These are phyloP conservation scores for Ceratosolen fusciceps DNA, from an alignment of 1,140 invertebrate species.

Conservation along the genomic window DNA sequence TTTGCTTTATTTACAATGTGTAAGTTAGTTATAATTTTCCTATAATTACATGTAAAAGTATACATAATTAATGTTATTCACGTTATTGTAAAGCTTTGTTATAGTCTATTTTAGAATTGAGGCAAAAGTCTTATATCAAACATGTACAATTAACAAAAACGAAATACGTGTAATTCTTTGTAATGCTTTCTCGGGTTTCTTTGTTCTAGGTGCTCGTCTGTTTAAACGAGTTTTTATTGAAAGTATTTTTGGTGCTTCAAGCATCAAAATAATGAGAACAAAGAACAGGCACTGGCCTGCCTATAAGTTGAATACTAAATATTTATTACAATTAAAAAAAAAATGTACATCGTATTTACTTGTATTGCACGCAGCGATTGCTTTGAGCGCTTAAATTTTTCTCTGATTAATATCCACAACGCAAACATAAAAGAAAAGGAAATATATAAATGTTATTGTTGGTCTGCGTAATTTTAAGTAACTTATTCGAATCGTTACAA, in stretches of 20 bases:
- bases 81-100: not conserved
- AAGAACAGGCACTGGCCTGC: slow-evolving; percentile 12
- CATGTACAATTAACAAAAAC: not conserved
- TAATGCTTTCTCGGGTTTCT: slow-evolving; percentile 34
- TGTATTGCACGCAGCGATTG: slow-evolving; percentile 6
- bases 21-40: not conserved
- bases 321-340: slow-evolving; percentile 39
- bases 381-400: slow-evolving; percentile 22
- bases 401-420: not conserved
- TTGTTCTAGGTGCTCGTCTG: slow-evolving; percentile 26
- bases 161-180: slow-evolving; percentile 21
- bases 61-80: not conserved
- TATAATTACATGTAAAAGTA: slow-evolving; percentile 1
- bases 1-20: not conserved
- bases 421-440: slow-evolving; percentile 6
- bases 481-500: slow-evolving; percentile 2
- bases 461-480: slow-evolving; percentile 18
- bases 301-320: slow-evolving; percentile 40
- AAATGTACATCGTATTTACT: slow-evolving; percentile 18
- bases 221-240: slow-evolving; percentile 38
- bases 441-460: not conserved
- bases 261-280: slow-evolving; percentile 8
- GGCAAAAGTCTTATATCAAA: not conserved
- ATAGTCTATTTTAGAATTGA: not conserved
- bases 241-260: slow-evolving; percentile 30